Conservation (phyloP, 2,797 vertebrate genomes). For the Falco columbarius region DNA sequence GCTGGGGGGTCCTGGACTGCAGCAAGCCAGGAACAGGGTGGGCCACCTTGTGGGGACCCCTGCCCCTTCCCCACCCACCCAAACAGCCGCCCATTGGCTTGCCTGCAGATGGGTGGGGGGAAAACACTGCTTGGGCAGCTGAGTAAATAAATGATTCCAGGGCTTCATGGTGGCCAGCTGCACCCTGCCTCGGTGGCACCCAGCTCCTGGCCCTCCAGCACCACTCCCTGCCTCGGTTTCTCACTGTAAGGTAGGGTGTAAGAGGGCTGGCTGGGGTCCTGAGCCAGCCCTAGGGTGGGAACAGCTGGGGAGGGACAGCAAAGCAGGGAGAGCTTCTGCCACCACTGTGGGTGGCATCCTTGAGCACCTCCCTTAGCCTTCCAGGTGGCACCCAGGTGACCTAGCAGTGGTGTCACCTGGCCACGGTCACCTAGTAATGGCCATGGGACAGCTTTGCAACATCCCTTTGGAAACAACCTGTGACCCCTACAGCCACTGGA, state of each 20-base stretch:
- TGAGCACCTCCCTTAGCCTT: background rate
- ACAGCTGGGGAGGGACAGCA: background rate
- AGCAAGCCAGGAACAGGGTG: background rate
- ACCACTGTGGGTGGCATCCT: background rate
- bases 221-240: background rate
- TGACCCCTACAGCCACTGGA: background rate
- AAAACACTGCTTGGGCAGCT: background rate
- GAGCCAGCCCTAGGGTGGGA: background rate
- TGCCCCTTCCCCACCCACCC: background rate
- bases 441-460: background rate
- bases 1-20: background rate
- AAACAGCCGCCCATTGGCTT: background rate
- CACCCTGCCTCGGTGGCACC: rapidly evolving
- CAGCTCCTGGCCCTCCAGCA: background rate
- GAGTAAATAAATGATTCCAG: background rate
- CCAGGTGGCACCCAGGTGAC: background rate
- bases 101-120: rapidly evolving
- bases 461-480: background rate
- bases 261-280: background rate
- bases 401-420: rapidly evolving
- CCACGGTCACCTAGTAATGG: rapidly evolving
- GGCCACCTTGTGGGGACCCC: background rate
- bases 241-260: background rate
- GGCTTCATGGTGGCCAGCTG: background rate
- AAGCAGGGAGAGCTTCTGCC: background rate